Conservation (phyloP, 2,888 invertebrate genomes). For the Aleiodes testaceus region DNA sequence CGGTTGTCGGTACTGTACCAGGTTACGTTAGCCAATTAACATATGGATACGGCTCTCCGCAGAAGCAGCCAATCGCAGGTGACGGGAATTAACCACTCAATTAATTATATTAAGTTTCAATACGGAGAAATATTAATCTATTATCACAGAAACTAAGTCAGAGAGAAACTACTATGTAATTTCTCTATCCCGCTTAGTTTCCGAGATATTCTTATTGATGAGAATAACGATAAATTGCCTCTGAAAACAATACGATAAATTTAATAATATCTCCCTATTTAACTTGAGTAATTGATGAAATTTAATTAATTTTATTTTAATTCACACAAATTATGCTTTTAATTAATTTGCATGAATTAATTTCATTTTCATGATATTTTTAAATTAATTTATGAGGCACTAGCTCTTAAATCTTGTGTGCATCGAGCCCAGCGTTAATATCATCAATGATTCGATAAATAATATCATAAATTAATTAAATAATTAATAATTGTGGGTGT, state of each 20-base stretch:
- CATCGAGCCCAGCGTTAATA: constrained; percentile 29
- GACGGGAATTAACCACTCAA: constrained; percentile 62
- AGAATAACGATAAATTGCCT: too few species aligned
- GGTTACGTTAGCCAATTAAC: constrained; percentile 67
- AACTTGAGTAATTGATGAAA: constrained; percentile 12
- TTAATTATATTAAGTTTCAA: background rate
- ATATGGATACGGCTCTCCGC: constrained; percentile 73
- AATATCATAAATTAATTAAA: too few species aligned
- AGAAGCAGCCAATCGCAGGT: constrained; percentile 74
- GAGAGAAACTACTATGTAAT: too few species aligned
- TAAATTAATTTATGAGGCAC: constrained; percentile 5
- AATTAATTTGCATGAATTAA: constrained; percentile 10
- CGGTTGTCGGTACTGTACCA: constrained; percentile 59
- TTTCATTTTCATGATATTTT: background rate
- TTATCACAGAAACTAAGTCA: too few species aligned
- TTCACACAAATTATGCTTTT: constrained; percentile 24
- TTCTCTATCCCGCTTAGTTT: too few species aligned
- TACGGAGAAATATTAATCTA: background rate
- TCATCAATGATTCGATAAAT: constrained; percentile 10
- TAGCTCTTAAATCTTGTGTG: background rate
- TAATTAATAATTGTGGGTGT: too few species aligned
- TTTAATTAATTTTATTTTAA: constrained; percentile 12
- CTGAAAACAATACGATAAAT: background rate
- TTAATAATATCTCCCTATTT: background rate
- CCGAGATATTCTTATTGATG: too few species aligned